Evolutionary conservation across 1,140 invertebrate genomes (phyloP).

Genomic region (Plutomurus gul): DNA sequence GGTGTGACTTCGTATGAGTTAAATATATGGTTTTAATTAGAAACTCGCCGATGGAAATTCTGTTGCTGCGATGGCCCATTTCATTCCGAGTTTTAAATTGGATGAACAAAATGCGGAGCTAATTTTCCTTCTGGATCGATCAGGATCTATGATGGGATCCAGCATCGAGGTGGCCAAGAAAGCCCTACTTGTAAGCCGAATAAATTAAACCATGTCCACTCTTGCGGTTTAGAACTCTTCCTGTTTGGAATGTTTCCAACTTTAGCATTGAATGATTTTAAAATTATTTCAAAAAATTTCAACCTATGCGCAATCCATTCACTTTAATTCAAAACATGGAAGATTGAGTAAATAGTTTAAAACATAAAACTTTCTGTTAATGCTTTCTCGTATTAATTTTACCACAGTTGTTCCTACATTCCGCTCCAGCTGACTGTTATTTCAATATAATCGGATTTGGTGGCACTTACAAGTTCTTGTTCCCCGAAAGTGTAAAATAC

Average conservation of each 20-base stretch:
- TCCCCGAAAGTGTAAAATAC: slow-evolving; percentile 52
- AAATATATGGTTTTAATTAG: slow-evolving; percentile 3
- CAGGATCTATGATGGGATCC: slow-evolving; percentile 56
- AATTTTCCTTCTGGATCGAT: slow-evolving; percentile 56
- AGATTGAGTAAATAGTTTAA: too few relatives aligned
- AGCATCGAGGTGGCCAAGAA: slow-evolving; percentile 56
- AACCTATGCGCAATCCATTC: too few relatives aligned
- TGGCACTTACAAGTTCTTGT: slow-evolving; percentile 45
- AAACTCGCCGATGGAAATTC: slow-evolving; percentile 26
- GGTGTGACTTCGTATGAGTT: too few relatives aligned
- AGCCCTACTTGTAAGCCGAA: slow-evolving; percentile 53
- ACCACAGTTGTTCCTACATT: slow-evolving; percentile 54
- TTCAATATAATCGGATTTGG: slow-evolving; percentile 54
- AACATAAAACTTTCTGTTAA: neutral
- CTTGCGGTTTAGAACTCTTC: too few relatives aligned
- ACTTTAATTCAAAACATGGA: too few relatives aligned
- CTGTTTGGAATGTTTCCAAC: too few relatives aligned
- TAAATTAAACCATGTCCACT: too few relatives aligned
- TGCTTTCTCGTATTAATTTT: slow-evolving; percentile 29
- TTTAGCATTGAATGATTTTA: too few relatives aligned
- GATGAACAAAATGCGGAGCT: slow-evolving; percentile 55
- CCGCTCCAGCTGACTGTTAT: slow-evolving; percentile 52
- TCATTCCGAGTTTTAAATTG: slow-evolving; percentile 54
- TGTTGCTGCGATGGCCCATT: slow-evolving; percentile 50
- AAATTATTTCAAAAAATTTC: too few relatives aligned